Evolutionary conservation across 2,113 vertebrate genomes (phyloP).

Genomic region (Chrysemys picta): DNA sequence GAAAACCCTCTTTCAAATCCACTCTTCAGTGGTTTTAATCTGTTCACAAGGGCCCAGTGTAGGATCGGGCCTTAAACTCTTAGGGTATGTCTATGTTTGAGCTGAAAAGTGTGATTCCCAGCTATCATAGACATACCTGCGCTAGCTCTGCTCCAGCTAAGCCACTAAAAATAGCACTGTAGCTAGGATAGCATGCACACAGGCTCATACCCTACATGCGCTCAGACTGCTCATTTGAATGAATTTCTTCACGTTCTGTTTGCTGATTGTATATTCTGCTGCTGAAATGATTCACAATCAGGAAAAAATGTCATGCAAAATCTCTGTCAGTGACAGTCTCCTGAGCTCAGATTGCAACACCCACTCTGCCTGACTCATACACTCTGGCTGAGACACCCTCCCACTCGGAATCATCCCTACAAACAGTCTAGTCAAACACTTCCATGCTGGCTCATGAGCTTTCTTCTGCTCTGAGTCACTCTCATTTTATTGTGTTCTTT

Average conservation of each 20-base stretch:
- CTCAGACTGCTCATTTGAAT: neutral
- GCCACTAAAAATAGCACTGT: neutral
- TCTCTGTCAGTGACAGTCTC: neutral
- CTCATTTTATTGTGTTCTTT: neutral
- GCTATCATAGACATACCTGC: neutral
- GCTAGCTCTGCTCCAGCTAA: neutral
- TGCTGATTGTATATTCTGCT: neutral
- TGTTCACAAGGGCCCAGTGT: neutral
- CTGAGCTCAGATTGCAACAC: neutral
- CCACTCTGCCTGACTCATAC: neutral
- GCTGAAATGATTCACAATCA: neutral
- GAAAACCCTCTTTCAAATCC: neutral
- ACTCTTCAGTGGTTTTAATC: neutral
- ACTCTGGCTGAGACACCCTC: neutral
- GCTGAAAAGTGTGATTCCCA: neutral
- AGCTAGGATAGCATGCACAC: too few species aligned
- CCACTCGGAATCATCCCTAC: neutral
- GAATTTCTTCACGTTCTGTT: neutral
- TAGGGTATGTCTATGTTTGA: neutral
- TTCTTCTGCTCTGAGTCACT: neutral
- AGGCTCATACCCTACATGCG: neutral
- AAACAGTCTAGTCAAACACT: neutral
- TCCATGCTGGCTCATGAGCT: neutral
- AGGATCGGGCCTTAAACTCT: neutral
- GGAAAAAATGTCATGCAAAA: neutral